Base-by-base conservation (phyloP, 2,113 vertebrate genomes). In the Anoplopoma fimbria region DNA sequence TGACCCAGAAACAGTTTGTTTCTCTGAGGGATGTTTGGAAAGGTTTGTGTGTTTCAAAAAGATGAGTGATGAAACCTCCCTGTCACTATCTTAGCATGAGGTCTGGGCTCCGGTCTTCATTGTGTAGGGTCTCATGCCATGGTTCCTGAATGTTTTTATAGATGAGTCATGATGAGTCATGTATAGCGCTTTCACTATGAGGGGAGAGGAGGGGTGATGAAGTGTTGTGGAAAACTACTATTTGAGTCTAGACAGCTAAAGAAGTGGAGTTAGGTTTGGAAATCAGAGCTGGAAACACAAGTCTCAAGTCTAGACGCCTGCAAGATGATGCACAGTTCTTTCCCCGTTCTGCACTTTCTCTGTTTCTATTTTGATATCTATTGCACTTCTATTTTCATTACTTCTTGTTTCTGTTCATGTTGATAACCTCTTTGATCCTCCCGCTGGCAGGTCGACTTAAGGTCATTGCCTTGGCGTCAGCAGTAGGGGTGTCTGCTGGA, bases 401-500 rank as follows among this genome's bases (percentile, higher is more conserved):
- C 23, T n/a, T 33, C 47, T 5, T 74, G 6, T 57, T 60, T 45
- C 10, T 38, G 31, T 33, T 84, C 45, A 64, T n/a, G 1, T 53
- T 58, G 42, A 74, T 82, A 21, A 79, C 27, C 77, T 58, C 40
- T 77, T 0, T 57, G 67, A 21, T 68, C 25, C 38, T 47, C 67
- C 64, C 45, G 15, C 49, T 76, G 72, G 21, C 91, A 95, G 95
- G 95, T 72, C 92, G 95, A 34, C 88, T 96, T 17, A 96, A 95
- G 88, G 94, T 93, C 67, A 95, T 95, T 8, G 95, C 95, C 21
- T 65, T 96, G 88, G 95, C 93, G 0, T 95, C 95, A 63, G 95
- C 95, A 4, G 93, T 96, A 62, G 94, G 94, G 4, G 95, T 95
- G 81, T 95, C 94, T 73, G 92, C 94, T 4, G 95, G 87, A 10